Percentiles rank a stretch among this genome's conserved stretches.
Conservation (phyloP, 2,888 invertebrate species). For the Gastrophysa polygoni region DNA sequence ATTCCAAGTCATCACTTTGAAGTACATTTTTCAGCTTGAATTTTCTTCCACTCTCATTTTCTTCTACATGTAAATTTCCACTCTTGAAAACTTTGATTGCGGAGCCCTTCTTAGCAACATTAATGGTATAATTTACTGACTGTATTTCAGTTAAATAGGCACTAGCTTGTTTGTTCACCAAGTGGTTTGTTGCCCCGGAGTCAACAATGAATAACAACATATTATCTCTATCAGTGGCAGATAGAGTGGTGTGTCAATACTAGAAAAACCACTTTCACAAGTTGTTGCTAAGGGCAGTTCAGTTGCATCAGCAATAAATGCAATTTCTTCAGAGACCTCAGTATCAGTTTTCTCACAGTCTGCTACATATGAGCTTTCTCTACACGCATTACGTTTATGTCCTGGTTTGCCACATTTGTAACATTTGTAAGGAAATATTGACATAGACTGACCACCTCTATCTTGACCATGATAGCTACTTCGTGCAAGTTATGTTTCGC, state of each 20-base stretch:
- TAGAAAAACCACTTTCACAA: too few species aligned
- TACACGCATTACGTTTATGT: background rate
- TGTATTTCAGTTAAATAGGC: background rate
- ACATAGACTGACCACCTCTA: background rate
- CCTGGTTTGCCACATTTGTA: background rate
- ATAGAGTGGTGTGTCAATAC: too few species aligned
- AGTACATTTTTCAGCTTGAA: background rate
- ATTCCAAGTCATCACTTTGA: background rate
- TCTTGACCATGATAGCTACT: too few species aligned
- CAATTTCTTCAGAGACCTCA: background rate
- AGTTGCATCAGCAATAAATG: background rate
- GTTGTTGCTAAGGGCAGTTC: background rate
- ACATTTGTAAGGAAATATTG: background rate
- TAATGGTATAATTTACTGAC: background rate
- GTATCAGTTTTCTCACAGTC: background rate
- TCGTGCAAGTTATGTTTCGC: too few species aligned
- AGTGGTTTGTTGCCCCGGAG: background rate
- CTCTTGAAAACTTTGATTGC: background rate
- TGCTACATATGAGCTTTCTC: background rate
- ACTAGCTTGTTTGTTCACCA: background rate
- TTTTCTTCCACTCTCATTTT: background rate
- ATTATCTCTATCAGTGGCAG: background rate
- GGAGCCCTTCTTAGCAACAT: background rate
- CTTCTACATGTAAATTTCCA: conserved; percentile 8
- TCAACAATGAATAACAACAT: background rate